Evolutionary conservation across 1,140 invertebrate species (phyloP).

Genomic region (Trachymyrmex septentrionalis): DNA sequence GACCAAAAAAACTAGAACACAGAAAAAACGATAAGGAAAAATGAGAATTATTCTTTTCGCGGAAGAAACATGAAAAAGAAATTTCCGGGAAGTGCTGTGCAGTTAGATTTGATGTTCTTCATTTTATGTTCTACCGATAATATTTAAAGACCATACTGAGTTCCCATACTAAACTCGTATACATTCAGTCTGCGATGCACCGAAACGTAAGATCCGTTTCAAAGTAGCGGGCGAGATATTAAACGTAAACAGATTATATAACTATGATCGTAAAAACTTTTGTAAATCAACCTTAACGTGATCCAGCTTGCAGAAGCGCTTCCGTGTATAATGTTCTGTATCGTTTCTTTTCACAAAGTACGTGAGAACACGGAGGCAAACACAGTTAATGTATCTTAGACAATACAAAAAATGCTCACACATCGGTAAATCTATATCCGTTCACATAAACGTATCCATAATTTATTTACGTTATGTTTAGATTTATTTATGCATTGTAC

Average conservation of each 20-base stretch:
- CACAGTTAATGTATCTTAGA: background rate
- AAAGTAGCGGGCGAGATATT: conserved; percentile 32
- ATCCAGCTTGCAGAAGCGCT: conserved; percentile 18
- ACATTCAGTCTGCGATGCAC: background rate
- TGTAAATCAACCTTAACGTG: conserved; percentile 66
- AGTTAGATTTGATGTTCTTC: background rate
- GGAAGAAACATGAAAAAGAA: background rate
- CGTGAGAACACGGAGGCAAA: background rate
- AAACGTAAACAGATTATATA: conserved; percentile 71
- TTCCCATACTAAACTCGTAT: background rate
- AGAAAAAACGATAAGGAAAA: conserved; percentile 4
- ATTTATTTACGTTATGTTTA: conserved; percentile 10
- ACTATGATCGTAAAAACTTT: conserved; percentile 71
- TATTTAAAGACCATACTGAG: background rate
- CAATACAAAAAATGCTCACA: conserved; percentile 21
- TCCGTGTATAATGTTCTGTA: background rate
- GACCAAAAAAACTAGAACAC: background rate
- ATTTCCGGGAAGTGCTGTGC: background rate
- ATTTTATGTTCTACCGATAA: background rate
- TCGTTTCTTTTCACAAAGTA: conserved; percentile 5
- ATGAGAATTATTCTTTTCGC: background rate
- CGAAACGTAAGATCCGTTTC: conserved; percentile 31
- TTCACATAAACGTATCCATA: conserved; percentile 14
- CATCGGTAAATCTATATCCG: background rate
- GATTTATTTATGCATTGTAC: background rate